Conservation (phyloP, 2,888 invertebrate species). For the Drosophila paranaensis region DNA sequence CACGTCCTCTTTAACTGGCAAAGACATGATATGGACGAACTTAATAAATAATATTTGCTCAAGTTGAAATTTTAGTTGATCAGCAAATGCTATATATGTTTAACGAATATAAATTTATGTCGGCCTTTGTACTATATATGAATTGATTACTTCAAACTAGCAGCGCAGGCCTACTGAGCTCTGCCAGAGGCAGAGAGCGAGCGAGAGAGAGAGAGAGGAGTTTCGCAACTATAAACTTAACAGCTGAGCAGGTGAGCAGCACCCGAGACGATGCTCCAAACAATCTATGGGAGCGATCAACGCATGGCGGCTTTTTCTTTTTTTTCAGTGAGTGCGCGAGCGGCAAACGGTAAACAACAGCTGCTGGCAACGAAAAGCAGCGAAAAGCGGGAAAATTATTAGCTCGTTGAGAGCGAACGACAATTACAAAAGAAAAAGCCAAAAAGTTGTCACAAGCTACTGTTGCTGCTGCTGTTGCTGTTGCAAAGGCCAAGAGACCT, state of each 20-base stretch:
- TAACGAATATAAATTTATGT: constrained; percentile 3
- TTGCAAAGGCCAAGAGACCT: constrained; percentile 43
- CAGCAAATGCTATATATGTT: background rate
- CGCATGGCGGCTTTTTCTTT: constrained; percentile 40
- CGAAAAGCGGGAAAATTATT: constrained; percentile 23
- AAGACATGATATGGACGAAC: constrained; percentile 27
- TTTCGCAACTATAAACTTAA: constrained; percentile 13
- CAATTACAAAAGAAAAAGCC: constrained; percentile 43
- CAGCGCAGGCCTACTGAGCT: constrained; percentile 36
- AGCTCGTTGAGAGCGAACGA: constrained; percentile 23
- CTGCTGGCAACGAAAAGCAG: constrained; percentile 48
- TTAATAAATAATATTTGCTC: background rate
- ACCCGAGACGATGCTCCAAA: constrained; percentile 45
- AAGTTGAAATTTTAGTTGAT: background rate
- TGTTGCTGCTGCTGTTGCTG: constrained; percentile 2
- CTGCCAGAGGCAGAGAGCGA: background rate
- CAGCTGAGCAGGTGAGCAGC: constrained; percentile 41
- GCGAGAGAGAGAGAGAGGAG: constrained; percentile 4
- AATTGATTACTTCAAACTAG: background rate
- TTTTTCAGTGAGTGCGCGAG: constrained; percentile 71
- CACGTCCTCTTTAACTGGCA: background rate
- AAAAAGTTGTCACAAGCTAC: constrained; percentile 28
- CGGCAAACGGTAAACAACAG: constrained; percentile 79
- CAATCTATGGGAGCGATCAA: constrained; percentile 58
- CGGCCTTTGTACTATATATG: background rate